phyloP scores from a whole-genome alignment of 1,140 invertebrate genomes.

The Harpegnathos saltator region DNA sequence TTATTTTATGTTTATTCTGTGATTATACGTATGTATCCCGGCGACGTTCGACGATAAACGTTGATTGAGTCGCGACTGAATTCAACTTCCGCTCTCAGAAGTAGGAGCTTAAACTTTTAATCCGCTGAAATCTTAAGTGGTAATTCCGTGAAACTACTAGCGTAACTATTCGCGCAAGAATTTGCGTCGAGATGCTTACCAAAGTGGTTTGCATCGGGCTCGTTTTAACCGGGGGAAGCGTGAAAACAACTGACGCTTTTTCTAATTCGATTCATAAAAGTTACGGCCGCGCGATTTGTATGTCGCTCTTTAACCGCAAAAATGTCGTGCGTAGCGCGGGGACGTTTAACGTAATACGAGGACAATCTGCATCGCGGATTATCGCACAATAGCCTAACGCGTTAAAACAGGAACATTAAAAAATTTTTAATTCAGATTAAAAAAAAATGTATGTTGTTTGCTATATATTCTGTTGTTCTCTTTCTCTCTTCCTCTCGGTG shows the following conservation, averaged over 20 bases:
- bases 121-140: background rate
- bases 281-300: background rate
- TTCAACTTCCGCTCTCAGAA: no score
- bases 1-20: no score
- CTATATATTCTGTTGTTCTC: background rate
- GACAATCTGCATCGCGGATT: background rate
- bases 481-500: background rate
- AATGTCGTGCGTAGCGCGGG: background rate
- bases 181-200: background rate
- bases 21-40: no score
- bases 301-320: background rate
- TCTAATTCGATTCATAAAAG: conserved; percentile 16
- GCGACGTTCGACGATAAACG: no score
- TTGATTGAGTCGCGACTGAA: no score
- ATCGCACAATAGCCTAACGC: background rate
- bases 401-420: no score
- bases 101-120: background rate
- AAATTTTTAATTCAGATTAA: no score
- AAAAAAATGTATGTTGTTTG: no score
- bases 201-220: background rate
- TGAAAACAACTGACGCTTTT: background rate
- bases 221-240: background rate
- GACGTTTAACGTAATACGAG: background rate
- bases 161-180: background rate
- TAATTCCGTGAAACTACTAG: background rate